phyloP scores from a whole-genome alignment of 1,140 invertebrate species.

The Drosophila ficusphila region DNA sequence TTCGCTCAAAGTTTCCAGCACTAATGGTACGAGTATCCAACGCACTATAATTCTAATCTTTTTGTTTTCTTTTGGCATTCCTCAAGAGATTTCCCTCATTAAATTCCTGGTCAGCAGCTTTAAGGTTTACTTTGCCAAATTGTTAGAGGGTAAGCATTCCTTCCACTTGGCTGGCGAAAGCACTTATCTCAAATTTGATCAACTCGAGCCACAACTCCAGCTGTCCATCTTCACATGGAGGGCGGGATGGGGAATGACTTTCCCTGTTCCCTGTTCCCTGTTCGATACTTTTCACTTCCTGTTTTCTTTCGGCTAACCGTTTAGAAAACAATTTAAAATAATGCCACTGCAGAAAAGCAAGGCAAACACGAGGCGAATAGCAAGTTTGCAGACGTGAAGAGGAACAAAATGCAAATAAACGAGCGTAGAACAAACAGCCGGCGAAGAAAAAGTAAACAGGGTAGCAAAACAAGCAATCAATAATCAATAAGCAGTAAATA shows the following conservation, averaged over 20 bases:
- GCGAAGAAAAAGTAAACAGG: constrained; percentile 31
- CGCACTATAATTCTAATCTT: constrained; percentile 31
- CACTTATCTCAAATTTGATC: constrained; percentile 51
- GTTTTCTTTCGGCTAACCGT: constrained; percentile 39
- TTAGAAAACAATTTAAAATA: constrained; percentile 71
- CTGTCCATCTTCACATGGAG: constrained; percentile 47
- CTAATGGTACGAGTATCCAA: constrained; percentile 25
- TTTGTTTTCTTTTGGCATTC: constrained; percentile 22
- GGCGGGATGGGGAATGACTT: neutral
- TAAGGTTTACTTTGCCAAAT: constrained; percentile 31
- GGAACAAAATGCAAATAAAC: constrained; percentile 42
- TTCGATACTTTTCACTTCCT: constrained; percentile 16
- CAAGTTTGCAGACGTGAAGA: constrained; percentile 32
- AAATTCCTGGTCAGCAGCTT: constrained; percentile 19
- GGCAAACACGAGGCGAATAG: constrained; percentile 42
- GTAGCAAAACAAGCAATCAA: constrained; percentile 47
- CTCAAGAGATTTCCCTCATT: constrained; percentile 3
- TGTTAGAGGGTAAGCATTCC: constrained; percentile 17
- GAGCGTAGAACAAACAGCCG: constrained; percentile 31
- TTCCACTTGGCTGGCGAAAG: constrained; percentile 38
- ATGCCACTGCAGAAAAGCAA: constrained; percentile 54
- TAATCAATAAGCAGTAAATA: constrained; percentile 44
- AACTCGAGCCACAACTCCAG: constrained; percentile 21
- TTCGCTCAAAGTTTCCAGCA: neutral
- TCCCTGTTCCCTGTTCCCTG: neutral